Conservation (phyloP, 1,140 invertebrate genomes). For the Drosophila littoralis region DNA sequence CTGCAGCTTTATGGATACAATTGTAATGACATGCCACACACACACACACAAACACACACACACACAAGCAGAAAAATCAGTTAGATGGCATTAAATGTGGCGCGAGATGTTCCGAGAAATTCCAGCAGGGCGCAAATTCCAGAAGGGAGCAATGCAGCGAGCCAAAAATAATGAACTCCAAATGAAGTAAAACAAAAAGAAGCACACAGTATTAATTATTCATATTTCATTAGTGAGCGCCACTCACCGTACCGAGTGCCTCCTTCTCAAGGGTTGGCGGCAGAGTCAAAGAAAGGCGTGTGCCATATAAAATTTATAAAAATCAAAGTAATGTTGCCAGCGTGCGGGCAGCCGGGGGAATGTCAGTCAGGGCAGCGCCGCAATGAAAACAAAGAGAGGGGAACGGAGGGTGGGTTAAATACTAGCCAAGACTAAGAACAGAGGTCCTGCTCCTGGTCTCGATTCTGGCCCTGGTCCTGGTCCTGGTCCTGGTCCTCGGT, state of each 20-base stretch:
- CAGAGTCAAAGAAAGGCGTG: conserved; percentile 46
- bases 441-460: background rate
- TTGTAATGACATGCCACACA: background rate
- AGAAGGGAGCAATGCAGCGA: conserved; percentile 39
- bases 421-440: conserved; percentile 5
- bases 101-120: conserved; percentile 7
- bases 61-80: conserved; percentile 5
- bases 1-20: conserved; percentile 1
- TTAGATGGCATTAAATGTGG: conserved; percentile 14
- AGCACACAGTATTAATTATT: conserved; percentile 77
- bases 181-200: conserved; percentile 76
- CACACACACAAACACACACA: background rate
- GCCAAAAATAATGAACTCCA: conserved; percentile 79
- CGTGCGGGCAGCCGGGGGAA: conserved; percentile 2
- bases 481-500: no score
- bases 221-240: conserved; percentile 77
- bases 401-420: conserved; percentile 11
- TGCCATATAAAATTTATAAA: conserved; percentile 79
- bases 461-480: no score
- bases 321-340: conserved; percentile 66
- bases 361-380: conserved; percentile 28
- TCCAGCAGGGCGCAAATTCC: background rate
- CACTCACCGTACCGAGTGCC: conserved; percentile 16
- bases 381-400: conserved; percentile 37
- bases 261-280: conserved; percentile 4